Conservation (phyloP, 2,888 invertebrate genomes). For the Drosophila lutescens region DNA sequence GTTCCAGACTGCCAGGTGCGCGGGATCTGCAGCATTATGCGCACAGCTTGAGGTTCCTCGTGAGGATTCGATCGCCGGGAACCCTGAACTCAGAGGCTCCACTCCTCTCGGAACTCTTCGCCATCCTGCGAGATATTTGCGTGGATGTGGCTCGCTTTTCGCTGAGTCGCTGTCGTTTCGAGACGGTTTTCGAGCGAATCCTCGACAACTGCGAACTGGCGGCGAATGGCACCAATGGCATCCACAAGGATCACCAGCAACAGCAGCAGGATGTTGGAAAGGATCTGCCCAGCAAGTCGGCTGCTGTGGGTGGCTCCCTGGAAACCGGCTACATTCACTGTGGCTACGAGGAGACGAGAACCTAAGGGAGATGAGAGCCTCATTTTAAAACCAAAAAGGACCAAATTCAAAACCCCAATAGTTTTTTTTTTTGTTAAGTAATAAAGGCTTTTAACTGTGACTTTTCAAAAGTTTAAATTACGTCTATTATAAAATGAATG, state of each 20-base stretch:
- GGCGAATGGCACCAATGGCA: slow-evolving; percentile 17
- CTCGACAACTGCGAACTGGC: slow-evolving; percentile 73
- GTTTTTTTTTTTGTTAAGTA: slow-evolving; percentile 8
- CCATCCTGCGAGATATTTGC: slow-evolving; percentile 50
- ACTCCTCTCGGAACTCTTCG: slow-evolving; percentile 74
- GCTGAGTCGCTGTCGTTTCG: slow-evolving; percentile 82
- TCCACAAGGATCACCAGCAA: not conserved
- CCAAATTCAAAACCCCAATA: not conserved
- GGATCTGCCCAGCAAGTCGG: slow-evolving; percentile 60
- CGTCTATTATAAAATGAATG: too few relatives aligned
- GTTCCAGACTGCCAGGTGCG: slow-evolving; percentile 67
- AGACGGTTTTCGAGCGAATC: slow-evolving; percentile 83
- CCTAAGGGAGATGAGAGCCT: slow-evolving; percentile 37
- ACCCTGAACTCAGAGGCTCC: slow-evolving; percentile 39
- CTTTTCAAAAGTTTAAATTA: not conserved
- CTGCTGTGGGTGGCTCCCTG: slow-evolving; percentile 62
- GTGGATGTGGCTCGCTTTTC: slow-evolving; percentile 72
- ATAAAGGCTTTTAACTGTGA: not conserved
- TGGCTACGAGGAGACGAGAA: slow-evolving; percentile 80
- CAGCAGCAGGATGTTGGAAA: not conserved
- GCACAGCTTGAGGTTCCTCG: slow-evolving; percentile 81
- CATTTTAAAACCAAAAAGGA: slow-evolving; percentile 4
- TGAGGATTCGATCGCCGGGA: slow-evolving; percentile 54
- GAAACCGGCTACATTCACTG: slow-evolving; percentile 80
- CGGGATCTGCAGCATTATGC: slow-evolving; percentile 80